phyloP scores from a whole-genome alignment of 2,113 vertebrate species.

The Rynchops niger region DNA sequence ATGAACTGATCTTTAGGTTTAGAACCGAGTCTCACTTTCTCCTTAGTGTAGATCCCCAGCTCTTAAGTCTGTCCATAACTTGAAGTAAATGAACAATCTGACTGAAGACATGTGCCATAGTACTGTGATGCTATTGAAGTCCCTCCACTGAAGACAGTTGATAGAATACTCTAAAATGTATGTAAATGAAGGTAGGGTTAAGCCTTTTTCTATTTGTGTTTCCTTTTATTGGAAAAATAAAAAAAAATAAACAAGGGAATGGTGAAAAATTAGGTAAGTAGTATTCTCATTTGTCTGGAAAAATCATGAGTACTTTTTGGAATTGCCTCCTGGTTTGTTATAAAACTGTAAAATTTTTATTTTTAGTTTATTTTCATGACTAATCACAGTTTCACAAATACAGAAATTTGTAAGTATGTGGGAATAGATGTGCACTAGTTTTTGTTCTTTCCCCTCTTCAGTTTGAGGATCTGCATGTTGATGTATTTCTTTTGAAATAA shows the following conservation, averaged over 20 bases:
- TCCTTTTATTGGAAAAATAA: neutral
- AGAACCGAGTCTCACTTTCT: neutral
- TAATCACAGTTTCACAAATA: neutral
- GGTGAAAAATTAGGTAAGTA: neutral
- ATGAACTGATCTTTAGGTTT: neutral
- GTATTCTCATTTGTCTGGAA: neutral
- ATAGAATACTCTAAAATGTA: neutral
- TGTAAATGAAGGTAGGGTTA: neutral
- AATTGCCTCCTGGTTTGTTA: neutral
- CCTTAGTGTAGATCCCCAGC: neutral
- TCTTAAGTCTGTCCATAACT: neutral
- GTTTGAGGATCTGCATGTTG: neutral
- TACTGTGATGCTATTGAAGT: neutral
- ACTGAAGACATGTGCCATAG: neutral
- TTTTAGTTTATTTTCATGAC: neutral
- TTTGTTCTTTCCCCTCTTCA: neutral
- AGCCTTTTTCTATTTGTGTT: neutral
- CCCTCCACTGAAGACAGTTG: neutral
- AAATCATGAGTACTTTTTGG: neutral
- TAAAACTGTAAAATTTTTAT: neutral
- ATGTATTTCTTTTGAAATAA: conserved; percentile 42
- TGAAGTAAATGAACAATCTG: neutral
- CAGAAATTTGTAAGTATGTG: neutral
- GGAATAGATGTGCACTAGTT: neutral
- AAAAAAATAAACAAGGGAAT: neutral